Percentiles rank a stretch among this genome's conserved stretches.
Conservation (phyloP, 2,888 invertebrate genomes). For the Athrips mouffetella region DNA sequence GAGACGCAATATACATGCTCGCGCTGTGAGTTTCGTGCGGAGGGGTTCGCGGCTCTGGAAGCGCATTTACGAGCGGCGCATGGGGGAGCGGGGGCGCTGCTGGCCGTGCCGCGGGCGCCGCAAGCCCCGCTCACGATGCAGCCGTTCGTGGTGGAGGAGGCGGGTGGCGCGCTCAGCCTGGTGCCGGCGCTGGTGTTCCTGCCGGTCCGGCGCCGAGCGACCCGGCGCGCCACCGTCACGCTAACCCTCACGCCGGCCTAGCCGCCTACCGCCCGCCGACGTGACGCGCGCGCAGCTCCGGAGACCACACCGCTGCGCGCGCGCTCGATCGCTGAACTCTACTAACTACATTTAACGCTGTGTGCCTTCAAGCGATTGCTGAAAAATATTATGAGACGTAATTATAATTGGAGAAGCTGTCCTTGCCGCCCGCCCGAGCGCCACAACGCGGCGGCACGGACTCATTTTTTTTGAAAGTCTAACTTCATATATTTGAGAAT, state of each 20-base stretch:
- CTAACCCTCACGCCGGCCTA: conserved; percentile 96
- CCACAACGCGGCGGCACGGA: conserved; percentile 63
- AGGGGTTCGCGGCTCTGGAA: conserved; percentile 68
- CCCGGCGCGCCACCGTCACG: conserved; percentile 91
- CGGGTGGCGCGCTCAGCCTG: conserved; percentile 81
- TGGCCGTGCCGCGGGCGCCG: conserved; percentile 81
- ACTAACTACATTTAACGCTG: conserved; percentile 83
- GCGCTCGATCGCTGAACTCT: conserved; percentile 71
- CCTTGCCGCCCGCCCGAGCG: conserved; percentile 61
- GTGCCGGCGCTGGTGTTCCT: conserved; percentile 95
- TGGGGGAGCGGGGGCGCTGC: conserved; percentile 72
- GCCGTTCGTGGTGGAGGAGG: conserved; percentile 90
- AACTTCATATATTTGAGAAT: conserved; percentile 76
- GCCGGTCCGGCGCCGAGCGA: conserved; percentile 93
- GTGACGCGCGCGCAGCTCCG: conserved; percentile 48
- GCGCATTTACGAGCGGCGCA: conserved; percentile 70
- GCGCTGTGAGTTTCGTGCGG: conserved; percentile 69
- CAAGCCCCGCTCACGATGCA: conserved; percentile 90
- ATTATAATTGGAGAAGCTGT: conserved; percentile 69
- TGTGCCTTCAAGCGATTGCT: conserved; percentile 91
- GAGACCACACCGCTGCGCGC: conserved; percentile 54
- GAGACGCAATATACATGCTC: conserved; percentile 66
- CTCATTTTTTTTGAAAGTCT: conserved; percentile 64
- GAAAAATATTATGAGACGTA: conserved; percentile 77
- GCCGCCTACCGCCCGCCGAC: conserved; percentile 35